phyloP scores from a whole-genome alignment of 2,113 vertebrate species.

The Tenebrosternarchus preto region DNA sequence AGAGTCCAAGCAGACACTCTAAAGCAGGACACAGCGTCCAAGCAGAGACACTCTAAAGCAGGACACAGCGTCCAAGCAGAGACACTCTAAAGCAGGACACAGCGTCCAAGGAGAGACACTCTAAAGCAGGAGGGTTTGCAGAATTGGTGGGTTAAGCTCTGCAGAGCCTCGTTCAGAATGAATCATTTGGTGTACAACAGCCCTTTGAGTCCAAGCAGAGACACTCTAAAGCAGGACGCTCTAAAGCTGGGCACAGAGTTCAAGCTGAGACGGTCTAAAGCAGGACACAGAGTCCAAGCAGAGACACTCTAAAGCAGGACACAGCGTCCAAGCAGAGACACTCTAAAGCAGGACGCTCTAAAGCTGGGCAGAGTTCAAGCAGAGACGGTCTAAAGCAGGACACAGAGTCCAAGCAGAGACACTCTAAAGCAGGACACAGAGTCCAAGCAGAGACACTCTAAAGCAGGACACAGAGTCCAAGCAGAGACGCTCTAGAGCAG shows the following conservation, averaged over 20 bases:
- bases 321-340: background rate
- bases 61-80: background rate
- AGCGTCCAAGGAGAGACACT: background rate
- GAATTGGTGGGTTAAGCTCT: background rate
- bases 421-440: background rate
- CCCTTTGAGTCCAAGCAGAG: background rate
- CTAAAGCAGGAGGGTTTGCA: no score
- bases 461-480: background rate
- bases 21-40: background rate
- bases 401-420: no score
- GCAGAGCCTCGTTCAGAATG: background rate
- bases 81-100: background rate
- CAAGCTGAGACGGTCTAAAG: no score
- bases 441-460: background rate
- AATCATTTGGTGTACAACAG: background rate
- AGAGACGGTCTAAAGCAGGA: no score
- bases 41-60: background rate
- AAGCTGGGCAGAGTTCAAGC: no score
- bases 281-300: no score
- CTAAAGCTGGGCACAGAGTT: no score
- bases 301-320: no score
- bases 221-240: no score
- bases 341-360: no score
- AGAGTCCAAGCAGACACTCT: no score
- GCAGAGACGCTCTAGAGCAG: background rate